These are phyloP conservation scores for Caracal caracal DNA, from an alignment of 2,113 vertebrate species.

Conservation along the genomic window DNA sequence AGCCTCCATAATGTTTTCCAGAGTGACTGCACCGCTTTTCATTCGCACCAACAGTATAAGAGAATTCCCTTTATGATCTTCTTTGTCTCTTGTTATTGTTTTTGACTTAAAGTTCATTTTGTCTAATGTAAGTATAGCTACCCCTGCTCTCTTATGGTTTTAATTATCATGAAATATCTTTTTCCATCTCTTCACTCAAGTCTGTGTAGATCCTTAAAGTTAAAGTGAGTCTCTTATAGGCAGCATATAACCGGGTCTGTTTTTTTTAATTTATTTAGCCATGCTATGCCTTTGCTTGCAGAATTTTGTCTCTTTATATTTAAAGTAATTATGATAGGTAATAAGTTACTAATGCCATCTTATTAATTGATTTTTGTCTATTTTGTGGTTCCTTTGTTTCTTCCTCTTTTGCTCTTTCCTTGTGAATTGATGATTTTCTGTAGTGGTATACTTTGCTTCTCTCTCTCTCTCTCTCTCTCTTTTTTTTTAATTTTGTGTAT, in stretches of 20 bases:
- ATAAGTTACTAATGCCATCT: neutral
- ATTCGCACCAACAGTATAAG: no score
- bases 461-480: no score
- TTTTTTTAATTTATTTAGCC: neutral
- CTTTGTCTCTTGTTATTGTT: neutral
- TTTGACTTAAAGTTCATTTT: neutral
- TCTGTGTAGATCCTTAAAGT: no score
- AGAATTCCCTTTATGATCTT: neutral
- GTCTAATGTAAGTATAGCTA: neutral
- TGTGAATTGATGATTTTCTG: neutral
- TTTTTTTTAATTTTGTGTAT: neutral
- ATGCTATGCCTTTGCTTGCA: neutral
- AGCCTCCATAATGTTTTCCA: no score
- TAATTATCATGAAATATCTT: neutral
- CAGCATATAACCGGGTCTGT: neutral
- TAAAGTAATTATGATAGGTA: neutral
- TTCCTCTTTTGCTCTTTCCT: neutral
- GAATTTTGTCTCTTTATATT: neutral
- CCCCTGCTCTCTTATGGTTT: neutral
- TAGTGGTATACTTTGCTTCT: neutral
- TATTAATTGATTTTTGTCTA: neutral
- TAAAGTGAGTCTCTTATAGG: neutral
- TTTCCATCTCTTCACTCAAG: no score
- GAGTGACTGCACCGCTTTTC: no score
- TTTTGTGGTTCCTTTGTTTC: neutral